Evolutionary conservation across 2,888 invertebrate genomes (phyloP).

Genomic region (Apodemia hepburni): DNA sequence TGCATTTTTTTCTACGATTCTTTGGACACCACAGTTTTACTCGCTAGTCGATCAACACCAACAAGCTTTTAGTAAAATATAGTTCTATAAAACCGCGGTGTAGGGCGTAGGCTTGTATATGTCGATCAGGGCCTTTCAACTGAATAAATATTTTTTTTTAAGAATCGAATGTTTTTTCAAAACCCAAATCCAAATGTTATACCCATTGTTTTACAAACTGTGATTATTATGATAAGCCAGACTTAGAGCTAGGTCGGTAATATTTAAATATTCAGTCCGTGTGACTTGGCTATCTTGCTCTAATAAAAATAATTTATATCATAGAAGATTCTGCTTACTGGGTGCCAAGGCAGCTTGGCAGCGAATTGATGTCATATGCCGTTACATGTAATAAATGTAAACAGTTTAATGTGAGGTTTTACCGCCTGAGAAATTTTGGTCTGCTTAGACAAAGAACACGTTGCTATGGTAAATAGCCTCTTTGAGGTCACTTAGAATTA

Average conservation of each 20-base stretch:
- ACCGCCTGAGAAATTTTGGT: slow-evolving; percentile 21
- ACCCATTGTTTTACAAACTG: no score
- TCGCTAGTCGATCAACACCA: no score
- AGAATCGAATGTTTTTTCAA: no score
- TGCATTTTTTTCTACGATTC: no score
- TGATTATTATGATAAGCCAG: no score
- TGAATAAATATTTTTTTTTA: no score
- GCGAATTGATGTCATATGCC: slow-evolving; percentile 21
- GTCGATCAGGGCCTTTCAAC: no score
- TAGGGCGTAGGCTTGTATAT: no score
- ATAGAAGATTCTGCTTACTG: neutral
- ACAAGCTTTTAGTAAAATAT: no score
- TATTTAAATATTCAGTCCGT: neutral
- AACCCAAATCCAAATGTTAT: no score
- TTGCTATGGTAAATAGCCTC: slow-evolving; percentile 21
- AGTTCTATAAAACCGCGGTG: no score
- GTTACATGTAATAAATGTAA: slow-evolving; percentile 35
- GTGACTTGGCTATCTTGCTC: neutral
- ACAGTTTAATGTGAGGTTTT: slow-evolving; percentile 26
- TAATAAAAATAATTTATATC: slow-evolving; percentile 4
- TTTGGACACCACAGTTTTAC: no score
- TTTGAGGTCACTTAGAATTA: slow-evolving; percentile 24
- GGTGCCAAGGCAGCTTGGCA: slow-evolving; percentile 20
- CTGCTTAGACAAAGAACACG: slow-evolving; percentile 20
- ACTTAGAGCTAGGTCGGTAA: neutral